phyloP scores from a whole-genome alignment of 2,797 vertebrate species.

The Carcharodon carcharias region DNA sequence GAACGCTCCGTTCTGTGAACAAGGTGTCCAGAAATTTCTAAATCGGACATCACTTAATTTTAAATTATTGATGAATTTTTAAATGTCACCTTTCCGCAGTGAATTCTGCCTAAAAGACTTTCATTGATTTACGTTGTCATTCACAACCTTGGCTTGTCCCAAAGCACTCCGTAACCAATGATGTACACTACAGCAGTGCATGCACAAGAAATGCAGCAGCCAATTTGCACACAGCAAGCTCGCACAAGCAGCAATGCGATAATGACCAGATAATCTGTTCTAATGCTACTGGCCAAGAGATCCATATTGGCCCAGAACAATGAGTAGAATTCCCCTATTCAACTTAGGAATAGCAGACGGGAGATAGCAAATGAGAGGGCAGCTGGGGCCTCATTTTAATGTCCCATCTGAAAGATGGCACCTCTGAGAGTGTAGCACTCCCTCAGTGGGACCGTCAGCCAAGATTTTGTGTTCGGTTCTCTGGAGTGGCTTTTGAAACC shows the following conservation, averaged over 20 bases:
- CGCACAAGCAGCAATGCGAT: not conserved
- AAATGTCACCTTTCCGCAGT: not conserved
- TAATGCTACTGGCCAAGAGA: not conserved
- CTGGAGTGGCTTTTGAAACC: not conserved
- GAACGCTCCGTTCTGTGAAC: not conserved
- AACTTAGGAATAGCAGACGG: too few relatives aligned
- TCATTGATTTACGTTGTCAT: too few relatives aligned
- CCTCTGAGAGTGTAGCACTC: not conserved
- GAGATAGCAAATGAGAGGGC: not conserved
- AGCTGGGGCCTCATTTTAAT: not conserved
- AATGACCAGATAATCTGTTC: not conserved
- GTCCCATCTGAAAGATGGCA: not conserved
- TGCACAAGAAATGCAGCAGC: not conserved
- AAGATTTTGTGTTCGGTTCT: not conserved
- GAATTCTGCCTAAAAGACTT: not conserved
- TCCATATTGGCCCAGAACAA: not conserved
- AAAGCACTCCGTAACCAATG: not conserved
- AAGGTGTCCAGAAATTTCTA: not conserved
- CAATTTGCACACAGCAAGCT: not conserved
- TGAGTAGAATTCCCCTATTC: not conserved
- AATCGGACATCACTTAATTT: not conserved
- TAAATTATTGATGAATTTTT: not conserved
- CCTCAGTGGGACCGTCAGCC: too few relatives aligned
- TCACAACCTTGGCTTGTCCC: not conserved
- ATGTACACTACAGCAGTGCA: not conserved